Evolutionary conservation across 2,888 invertebrate species (phyloP), one percentile per base, ranked within the genome.

Genomic region (Spatulosminthurus flaviceps): DNA sequence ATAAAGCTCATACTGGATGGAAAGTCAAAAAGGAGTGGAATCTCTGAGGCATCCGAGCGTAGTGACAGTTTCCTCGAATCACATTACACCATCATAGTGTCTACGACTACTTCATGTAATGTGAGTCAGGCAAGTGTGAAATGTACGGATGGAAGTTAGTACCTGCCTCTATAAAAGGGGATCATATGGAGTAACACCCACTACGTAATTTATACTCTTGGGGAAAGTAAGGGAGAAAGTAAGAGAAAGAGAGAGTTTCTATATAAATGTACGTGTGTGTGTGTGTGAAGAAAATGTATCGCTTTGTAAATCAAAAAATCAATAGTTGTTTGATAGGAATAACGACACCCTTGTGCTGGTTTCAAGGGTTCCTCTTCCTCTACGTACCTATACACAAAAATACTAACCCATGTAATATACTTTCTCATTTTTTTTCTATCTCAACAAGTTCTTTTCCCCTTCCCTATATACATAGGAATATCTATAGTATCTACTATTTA

Each of bases 281-380:
- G 61, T 61, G 64, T 24, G 64, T 16, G 22, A 24, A 24, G 64
- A 60, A 74, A 74, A 61, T 72, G 72, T 72, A 43, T 72, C 72
- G 43, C 72, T 72, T 72, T 72, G 72, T 72, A 72, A 72, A 72
- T 75, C 75, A 75, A 75, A 75, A 75, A 75, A 75, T 75, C 75
- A 29, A 75, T 75, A 75, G 34, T 24, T 60, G 26, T 75, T 34
- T 75, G 64, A 64, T 64, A 60, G 75, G 64, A 75, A 75, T 75
- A 75, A 75, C 61, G 75, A 75, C 75, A 75, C 75, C 41, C 42
- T 13, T 70, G 72, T 72, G 72, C 75, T 22, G 66, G 64, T 64
- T 67, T 34, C 43, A 28, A 66, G 76, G 22, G 42, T 28, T 60
- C 29, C 51, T 11, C 22, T 22, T n/a, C n/a, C 13, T 41, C 9